phyloP scores from a whole-genome alignment of 2,888 invertebrate genomes.

The Allygus modestus region DNA sequence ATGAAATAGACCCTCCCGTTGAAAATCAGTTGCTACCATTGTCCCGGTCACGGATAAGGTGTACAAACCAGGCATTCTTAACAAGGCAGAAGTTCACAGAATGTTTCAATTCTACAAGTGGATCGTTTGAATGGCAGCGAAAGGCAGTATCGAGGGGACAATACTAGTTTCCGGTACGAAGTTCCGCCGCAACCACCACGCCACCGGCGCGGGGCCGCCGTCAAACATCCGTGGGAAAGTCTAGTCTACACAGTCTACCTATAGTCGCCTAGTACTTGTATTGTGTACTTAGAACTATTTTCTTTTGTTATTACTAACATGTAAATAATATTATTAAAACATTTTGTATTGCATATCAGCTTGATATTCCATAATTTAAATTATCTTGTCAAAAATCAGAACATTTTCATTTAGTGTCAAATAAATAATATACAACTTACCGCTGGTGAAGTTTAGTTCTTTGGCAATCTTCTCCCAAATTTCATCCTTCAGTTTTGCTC shows the following conservation, averaged over 20 bases:
- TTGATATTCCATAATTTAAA: not conserved
- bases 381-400: too few relatives aligned
- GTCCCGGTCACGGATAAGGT: not conserved
- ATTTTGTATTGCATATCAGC: not conserved
- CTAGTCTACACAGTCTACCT: too few relatives aligned
- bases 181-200: too few relatives aligned
- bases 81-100: not conserved
- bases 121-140: not conserved
- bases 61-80: not conserved
- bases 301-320: not conserved
- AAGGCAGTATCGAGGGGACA: not conserved
- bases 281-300: not conserved
- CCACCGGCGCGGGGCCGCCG: too few relatives aligned
- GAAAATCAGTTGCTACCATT: not conserved
- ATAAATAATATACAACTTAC: conserved; percentile 4
- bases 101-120: conserved; percentile 1
- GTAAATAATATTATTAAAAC: not conserved
- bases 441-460: conserved; percentile 15
- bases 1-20: not conserved
- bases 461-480: conserved; percentile 37
- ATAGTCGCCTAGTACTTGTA: too few relatives aligned
- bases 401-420: too few relatives aligned
- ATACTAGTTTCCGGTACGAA: not conserved
- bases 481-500: conserved; percentile 19
- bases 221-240: too few relatives aligned